Percentiles rank a stretch among this genome's conserved stretches.
These are phyloP conservation scores for Troides helena DNA, from an alignment of 2,888 invertebrate species.

Conservation along the genomic window DNA sequence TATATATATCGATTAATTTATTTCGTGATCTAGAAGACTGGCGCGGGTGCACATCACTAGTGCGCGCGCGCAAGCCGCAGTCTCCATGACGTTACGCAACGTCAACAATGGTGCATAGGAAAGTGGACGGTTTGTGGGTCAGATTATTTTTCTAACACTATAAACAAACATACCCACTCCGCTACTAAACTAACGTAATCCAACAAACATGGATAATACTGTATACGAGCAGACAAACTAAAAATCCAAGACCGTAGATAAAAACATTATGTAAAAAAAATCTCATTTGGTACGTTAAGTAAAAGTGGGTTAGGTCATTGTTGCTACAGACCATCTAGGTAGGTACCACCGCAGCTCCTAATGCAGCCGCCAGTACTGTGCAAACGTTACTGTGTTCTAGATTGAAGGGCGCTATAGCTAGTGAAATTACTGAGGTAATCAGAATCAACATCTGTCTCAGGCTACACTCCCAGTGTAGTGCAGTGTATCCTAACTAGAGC, in stretches of 20 bases:
- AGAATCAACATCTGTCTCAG: too few species aligned
- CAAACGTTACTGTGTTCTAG: too few species aligned
- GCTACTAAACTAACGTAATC: slow-evolving; percentile 8
- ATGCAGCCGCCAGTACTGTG: too few species aligned
- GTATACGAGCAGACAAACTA: not conserved
- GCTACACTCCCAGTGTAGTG: too few species aligned
- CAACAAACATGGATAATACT: slow-evolving; percentile 45
- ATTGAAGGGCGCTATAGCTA: too few species aligned
- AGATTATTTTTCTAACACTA: slow-evolving; percentile 26
- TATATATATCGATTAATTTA: not conserved
- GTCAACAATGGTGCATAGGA: slow-evolving; percentile 34
- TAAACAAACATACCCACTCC: slow-evolving; percentile 16
- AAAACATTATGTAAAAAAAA: not conserved
- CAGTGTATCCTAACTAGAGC: too few species aligned
- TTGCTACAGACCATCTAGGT: too few species aligned
- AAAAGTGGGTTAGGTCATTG: too few species aligned
- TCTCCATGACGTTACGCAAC: slow-evolving; percentile 37
- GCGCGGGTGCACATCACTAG: slow-evolving; percentile 9
- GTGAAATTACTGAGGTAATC: too few species aligned
- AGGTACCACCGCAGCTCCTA: too few species aligned
- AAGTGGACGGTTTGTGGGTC: slow-evolving; percentile 23
- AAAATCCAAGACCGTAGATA: not conserved
- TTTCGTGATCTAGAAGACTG: not conserved
- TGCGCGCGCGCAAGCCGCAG: slow-evolving; percentile 27
- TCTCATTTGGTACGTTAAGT: too few species aligned